These are phyloP conservation scores for Trichonephila inaurata DNA, from an alignment of 1,140 invertebrate species.

Conservation along the genomic window DNA sequence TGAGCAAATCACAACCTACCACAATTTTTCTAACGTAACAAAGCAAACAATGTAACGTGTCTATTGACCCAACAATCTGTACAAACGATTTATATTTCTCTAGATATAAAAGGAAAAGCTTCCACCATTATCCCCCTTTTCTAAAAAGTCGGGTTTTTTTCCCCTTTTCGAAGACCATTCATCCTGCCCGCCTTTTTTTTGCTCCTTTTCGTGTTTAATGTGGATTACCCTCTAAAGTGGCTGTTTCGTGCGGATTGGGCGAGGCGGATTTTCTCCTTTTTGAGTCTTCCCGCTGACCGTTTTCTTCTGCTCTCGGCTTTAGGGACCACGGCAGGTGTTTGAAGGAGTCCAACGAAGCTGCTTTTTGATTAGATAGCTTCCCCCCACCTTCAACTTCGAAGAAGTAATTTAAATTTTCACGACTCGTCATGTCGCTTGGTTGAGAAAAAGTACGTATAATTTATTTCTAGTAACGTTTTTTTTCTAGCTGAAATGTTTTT, in stretches of 20 bases:
- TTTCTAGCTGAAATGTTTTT: too few species aligned
- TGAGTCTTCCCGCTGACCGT: neutral
- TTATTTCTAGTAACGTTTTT: too few species aligned
- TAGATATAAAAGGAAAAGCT: neutral
- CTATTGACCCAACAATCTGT: neutral
- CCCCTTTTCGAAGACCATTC: neutral
- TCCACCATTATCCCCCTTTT: neutral
- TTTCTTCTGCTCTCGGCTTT: slow-evolving; percentile 39
- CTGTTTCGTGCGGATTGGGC: slow-evolving; percentile 72
- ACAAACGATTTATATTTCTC: neutral
- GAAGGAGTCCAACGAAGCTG: slow-evolving; percentile 19
- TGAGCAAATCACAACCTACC: too few species aligned
- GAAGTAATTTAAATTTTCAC: slow-evolving; percentile 38
- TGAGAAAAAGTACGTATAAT: too few species aligned
- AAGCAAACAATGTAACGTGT: neutral
- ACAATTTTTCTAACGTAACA: too few species aligned
- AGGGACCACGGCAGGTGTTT: slow-evolving; percentile 69
- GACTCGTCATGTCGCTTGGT: neutral
- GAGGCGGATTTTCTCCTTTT: slow-evolving; percentile 68
- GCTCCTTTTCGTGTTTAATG: slow-evolving; percentile 62
- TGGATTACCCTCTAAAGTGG: slow-evolving; percentile 71
- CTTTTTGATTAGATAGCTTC: neutral
- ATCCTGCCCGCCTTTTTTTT: slow-evolving; percentile 48
- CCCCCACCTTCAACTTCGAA: neutral
- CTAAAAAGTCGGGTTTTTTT: slow-evolving; percentile 35